Evolutionary conservation across 1,140 invertebrate species (phyloP).

Genomic region (Habropoda laboriosa): DNA sequence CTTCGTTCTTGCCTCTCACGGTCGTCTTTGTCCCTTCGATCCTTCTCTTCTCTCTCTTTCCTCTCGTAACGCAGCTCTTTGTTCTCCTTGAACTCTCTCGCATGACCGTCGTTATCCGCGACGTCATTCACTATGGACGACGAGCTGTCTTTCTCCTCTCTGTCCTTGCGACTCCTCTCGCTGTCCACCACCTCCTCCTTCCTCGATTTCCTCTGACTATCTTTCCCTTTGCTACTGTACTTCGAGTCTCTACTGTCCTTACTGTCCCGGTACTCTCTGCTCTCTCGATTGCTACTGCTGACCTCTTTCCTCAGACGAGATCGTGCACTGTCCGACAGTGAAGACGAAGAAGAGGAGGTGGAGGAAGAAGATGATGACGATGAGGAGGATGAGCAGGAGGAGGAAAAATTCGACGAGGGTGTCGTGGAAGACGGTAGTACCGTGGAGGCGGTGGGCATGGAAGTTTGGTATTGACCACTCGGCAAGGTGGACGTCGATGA

Average conservation of each 20-base stretch:
- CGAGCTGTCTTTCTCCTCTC: conserved; percentile 61
- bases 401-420: conserved; percentile 52
- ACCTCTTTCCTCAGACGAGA: conserved; percentile 56
- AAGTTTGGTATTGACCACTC: conserved; percentile 42
- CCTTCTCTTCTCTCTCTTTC: conserved; percentile 76
- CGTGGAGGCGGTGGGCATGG: conserved; percentile 28
- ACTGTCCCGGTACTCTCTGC: conserved; percentile 66
- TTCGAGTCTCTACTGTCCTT: conserved; percentile 72
- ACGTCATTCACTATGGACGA: conserved; percentile 43
- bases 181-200: conserved; percentile 69
- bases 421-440: conserved; percentile 59
- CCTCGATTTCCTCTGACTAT: conserved; percentile 67
- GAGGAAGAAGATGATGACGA: conserved; percentile 47
- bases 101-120: conserved; percentile 56
- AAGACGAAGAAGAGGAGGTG: conserved; percentile 51
- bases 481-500: conserved; percentile 13
- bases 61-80: conserved; percentile 72
- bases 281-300: conserved; percentile 49
- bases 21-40: conserved; percentile 73
- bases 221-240: conserved; percentile 70
- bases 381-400: conserved; percentile 41
- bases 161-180: conserved; percentile 72
- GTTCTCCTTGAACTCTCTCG: conserved; percentile 64
- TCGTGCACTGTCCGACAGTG: conserved; percentile 54
- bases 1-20: conserved; percentile 68